Percentiles rank a stretch among this genome's conserved stretches.
Conservation (phyloP, 1,140 invertebrate genomes). For the Drosophila tani region DNA sequence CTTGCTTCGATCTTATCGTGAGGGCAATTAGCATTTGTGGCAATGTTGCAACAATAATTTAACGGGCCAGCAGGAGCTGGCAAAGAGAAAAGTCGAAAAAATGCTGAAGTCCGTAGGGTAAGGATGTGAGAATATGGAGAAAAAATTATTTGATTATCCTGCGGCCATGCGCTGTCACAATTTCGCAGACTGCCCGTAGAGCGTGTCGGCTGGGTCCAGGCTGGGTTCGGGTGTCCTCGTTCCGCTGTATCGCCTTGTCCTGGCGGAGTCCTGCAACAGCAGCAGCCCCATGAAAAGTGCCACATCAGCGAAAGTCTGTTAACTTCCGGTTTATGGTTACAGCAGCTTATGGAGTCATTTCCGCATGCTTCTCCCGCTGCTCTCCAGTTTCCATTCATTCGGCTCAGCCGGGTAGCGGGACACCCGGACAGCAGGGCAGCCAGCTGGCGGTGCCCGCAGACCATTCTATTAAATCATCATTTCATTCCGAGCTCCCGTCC, state of each 20-base stretch:
- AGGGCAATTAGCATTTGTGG: conserved; percentile 81
- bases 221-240: conserved; percentile 13
- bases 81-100: conserved; percentile 38
- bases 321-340: conserved; percentile 83
- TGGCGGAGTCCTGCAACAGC: conserved; percentile 17
- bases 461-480: conserved; percentile 84
- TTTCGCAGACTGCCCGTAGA: conserved; percentile 79
- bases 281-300: conserved; percentile 66
- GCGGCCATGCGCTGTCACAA: conserved; percentile 82
- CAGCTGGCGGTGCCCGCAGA: conserved; percentile 81
- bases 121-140: conserved; percentile 23
- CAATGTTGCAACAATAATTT: conserved; percentile 81
- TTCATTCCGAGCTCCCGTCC: conserved; percentile 52
- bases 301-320: conserved; percentile 83
- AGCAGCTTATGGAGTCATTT: conserved; percentile 83
- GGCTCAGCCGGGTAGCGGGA: conserved; percentile 57
- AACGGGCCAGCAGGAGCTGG: conserved; percentile 54
- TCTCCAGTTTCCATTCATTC: conserved; percentile 68
- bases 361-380: conserved; percentile 44
- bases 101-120: conserved; percentile 15
- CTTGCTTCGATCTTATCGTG: conserved; percentile 68
- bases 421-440: conserved; percentile 29
- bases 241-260: conserved; percentile 6
- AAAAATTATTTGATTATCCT: conserved; percentile 84
- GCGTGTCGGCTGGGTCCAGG: conserved; percentile 49